Base-by-base conservation (phyloP, 2,113 vertebrate genomes). In the Strix uralensis region DNA sequence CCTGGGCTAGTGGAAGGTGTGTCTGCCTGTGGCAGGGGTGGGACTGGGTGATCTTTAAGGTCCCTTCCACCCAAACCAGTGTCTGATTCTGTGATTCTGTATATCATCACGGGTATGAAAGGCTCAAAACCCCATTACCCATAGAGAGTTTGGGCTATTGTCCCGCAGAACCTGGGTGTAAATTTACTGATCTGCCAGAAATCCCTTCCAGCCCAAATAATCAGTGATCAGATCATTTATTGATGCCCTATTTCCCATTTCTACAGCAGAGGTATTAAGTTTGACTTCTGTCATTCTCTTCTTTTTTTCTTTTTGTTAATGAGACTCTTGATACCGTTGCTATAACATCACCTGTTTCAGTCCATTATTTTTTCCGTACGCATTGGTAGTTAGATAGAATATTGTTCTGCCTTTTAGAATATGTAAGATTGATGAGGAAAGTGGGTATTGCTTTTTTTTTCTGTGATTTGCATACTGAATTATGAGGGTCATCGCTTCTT, bases 391-490 rank as follows among this genome's bases (percentile, higher is more conserved):
- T n/a, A 20, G 66, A 47, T 13, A 10, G 5, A n/a, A 62, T 44
- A 40, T 69, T 47, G 44, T 63, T 71, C 10, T 29, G 75, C 57
- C 87, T 71, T 15, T 75, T 86, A 52, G 38, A 51, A 30, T 75
- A n/a, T 12, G 13, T 26, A 23, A 55, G 55, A 86, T 63, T 38
- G 69, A 86, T 67, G 88, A 80, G 18, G 26, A 58, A 55, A 67
- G 71, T 5, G 58, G 63, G 34, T 67, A 19, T 73, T 77, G 65
- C 57, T 63, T 72, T 84, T 71, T 49, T 34, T 52, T 46, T 18
- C 51, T 36, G 73, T 34, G 29, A 57, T 91, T 89, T 93, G 81
- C 88, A 86, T 82, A 40, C 75, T 69, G 92, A 90, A 44, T 85
- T 51, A 85, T 8, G 54, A 73, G 55, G 73, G 73, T 72, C 80